Percentiles rank a stretch among this genome's conserved stretches.
These are phyloP conservation scores for Terebella lapidaria DNA, from an alignment of 2,888 invertebrate genomes.

Conservation along the genomic window DNA sequence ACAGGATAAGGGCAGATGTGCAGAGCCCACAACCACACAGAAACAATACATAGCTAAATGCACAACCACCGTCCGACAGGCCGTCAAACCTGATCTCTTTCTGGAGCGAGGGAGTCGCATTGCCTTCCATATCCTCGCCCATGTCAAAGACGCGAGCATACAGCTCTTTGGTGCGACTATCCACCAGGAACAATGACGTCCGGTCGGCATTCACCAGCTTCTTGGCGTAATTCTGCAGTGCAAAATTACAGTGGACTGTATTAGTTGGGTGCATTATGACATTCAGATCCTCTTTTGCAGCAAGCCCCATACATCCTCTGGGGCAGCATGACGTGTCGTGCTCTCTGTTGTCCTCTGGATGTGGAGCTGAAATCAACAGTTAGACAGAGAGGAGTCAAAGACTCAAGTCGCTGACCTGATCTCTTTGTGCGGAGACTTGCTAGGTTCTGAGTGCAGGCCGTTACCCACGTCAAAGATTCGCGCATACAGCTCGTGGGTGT, in stretches of 20 bases:
- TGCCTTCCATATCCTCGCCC: constrained; percentile 14
- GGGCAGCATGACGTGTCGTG: too few species aligned
- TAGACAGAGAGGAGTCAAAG: background rate
- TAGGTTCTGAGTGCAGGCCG: constrained; percentile 26
- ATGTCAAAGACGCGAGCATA: constrained; percentile 75
- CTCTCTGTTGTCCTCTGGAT: too few species aligned
- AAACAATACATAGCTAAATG: too few species aligned
- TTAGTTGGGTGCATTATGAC: background rate
- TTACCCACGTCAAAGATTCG: constrained; percentile 68
- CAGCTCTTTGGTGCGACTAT: constrained; percentile 67
- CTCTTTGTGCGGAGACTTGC: constrained; percentile 25
- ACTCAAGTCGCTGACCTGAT: constrained; percentile 33
- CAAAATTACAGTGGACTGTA: background rate
- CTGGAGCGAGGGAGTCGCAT: constrained; percentile 8
- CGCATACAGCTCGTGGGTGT: constrained; percentile 71
- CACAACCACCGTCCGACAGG: too few species aligned
- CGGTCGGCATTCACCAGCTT: constrained; percentile 73
- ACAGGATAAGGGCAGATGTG: too few species aligned
- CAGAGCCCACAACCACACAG: too few species aligned
- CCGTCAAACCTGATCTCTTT: constrained; percentile 30
- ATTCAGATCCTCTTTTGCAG: too few species aligned
- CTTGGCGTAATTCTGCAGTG: constrained; percentile 66
- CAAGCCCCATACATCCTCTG: too few species aligned
- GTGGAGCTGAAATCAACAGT: too few species aligned
- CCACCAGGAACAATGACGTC: constrained; percentile 74